A percentile compares a stretch with the other conserved stretches of the same genome.
These are phyloP conservation scores for Pao palembangensis DNA, from an alignment of 2,113 vertebrate genomes.

Conservation along the genomic window DNA sequence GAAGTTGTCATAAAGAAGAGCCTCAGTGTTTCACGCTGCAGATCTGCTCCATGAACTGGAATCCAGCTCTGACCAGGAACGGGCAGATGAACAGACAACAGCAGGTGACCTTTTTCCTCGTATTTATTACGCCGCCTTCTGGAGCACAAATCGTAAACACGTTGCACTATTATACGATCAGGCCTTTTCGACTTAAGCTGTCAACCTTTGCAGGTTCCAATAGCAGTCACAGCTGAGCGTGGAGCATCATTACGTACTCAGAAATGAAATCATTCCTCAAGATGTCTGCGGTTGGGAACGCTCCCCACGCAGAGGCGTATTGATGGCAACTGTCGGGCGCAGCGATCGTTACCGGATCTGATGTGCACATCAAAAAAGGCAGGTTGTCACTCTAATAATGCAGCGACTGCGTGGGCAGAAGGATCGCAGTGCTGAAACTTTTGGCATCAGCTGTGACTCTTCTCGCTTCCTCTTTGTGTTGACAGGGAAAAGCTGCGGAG, in stretches of 20 bases:
- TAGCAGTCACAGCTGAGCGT: not conserved
- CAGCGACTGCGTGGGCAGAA: too few species aligned
- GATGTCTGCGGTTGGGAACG: not conserved
- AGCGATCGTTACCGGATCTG: not conserved
- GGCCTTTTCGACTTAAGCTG: not conserved
- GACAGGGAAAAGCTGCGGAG: not conserved
- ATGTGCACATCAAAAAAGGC: not conserved
- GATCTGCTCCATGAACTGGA: not conserved
- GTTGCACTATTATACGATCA: slow-evolving; percentile 8
- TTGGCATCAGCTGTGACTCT: too few species aligned
- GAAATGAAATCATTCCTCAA: not conserved
- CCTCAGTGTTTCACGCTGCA: slow-evolving; percentile 13
- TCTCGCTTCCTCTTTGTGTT: too few species aligned
- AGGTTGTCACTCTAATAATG: not conserved
- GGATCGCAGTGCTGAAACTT: too few species aligned
- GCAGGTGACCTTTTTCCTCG: not conserved
- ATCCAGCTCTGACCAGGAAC: slow-evolving; percentile 19
- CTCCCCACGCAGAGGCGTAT: not conserved
- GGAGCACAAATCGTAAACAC: not conserved
- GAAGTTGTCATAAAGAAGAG: slow-evolving; percentile 33
- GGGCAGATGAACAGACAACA: not conserved
- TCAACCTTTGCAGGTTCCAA: not conserved
- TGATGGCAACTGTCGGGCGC: not conserved
- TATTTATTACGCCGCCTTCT: not conserved
- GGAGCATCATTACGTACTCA: slow-evolving; percentile 9